Evolutionary conservation across 2,888 invertebrate species (phyloP).

Genomic region (Meta bourneti): DNA sequence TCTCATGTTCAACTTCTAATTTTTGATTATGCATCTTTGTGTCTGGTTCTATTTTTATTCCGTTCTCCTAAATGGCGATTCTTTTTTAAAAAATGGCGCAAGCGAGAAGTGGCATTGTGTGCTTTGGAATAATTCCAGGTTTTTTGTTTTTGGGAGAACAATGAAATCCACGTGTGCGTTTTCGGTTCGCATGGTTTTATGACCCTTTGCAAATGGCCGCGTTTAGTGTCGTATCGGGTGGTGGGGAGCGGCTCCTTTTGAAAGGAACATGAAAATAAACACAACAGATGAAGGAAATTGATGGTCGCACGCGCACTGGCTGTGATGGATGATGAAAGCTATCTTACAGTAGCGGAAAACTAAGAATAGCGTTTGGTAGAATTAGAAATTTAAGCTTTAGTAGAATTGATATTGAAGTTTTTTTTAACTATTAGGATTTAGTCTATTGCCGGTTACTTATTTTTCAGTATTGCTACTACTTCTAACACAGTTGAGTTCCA

Average conservation of each 20-base stretch:
- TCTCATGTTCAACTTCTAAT: neutral
- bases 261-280: neutral
- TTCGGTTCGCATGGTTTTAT: neutral
- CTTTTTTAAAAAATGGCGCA: neutral
- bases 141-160: neutral
- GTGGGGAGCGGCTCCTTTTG: too few species aligned
- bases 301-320: too few species aligned
- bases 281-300: neutral
- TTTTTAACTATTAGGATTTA: too few species aligned
- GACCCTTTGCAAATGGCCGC: neutral
- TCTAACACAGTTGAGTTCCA: too few species aligned
- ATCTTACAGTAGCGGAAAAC: too few species aligned
- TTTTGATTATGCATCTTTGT: neutral
- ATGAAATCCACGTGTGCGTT: neutral
- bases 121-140: neutral
- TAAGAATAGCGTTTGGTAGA: too few species aligned
- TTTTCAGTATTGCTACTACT: too few species aligned
- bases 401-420: too few species aligned
- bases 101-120: neutral
- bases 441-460: too few species aligned
- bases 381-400: too few species aligned
- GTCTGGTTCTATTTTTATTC: neutral
- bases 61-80: neutral
- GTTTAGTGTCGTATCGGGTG: too few species aligned
- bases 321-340: too few species aligned